Conservation (phyloP, 2,797 vertebrate species). For the Malurus leucopterus region DNA sequence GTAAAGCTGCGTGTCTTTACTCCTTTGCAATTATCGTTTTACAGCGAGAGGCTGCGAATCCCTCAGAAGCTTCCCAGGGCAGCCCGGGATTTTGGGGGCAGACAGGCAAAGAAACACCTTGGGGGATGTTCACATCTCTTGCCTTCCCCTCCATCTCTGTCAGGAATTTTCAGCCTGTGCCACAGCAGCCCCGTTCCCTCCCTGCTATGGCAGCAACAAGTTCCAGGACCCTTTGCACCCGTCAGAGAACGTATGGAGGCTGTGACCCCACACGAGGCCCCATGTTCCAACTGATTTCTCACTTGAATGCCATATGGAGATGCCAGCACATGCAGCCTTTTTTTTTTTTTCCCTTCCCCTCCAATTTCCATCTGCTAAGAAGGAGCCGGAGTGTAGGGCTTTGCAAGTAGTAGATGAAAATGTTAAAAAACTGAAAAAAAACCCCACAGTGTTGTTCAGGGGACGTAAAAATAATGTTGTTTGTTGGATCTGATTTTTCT, state of each 20-base stretch:
- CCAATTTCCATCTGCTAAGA: conserved; percentile 56
- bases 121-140: not conserved
- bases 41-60: conserved; percentile 14
- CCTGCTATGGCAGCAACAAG: conserved; percentile 43
- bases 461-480: conserved; percentile 16
- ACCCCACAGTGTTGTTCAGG: not conserved
- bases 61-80: not conserved
- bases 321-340: conserved; percentile 47
- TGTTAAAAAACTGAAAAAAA: conserved; percentile 39
- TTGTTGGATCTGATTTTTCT: conserved; percentile 8
- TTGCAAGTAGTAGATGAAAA: conserved; percentile 36
- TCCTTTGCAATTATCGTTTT: not conserved
- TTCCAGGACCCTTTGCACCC: conserved; percentile 43
- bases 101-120: not conserved
- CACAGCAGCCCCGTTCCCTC: not conserved
- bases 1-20: not conserved
- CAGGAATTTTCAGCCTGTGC: conserved; percentile 17
- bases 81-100: not conserved
- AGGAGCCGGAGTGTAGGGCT: conserved; percentile 15
- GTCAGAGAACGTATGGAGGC: conserved; percentile 51
- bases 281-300: conserved; percentile 56
- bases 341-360: not conserved
- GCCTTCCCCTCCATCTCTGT: not conserved
- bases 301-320: conserved; percentile 57
- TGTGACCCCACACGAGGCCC: conserved; percentile 30